Evolutionary conservation across 2,797 vertebrate genomes (phyloP).

Genomic region (Triplophysa bombifrons): DNA sequence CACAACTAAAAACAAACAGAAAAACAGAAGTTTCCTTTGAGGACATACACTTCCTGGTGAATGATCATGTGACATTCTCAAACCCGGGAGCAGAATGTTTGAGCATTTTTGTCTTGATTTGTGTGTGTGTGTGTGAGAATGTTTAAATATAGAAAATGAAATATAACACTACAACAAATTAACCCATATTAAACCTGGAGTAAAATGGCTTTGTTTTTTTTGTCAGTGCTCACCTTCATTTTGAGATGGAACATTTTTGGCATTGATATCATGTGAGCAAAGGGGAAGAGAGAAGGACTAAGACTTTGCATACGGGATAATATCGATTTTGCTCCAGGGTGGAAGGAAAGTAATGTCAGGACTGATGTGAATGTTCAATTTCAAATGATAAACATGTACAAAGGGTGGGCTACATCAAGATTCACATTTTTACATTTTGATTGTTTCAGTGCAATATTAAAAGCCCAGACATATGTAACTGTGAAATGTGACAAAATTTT

Average conservation of each 20-base stretch:
- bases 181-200: slow-evolving; percentile 47
- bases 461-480: slow-evolving; percentile 34
- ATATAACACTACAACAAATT: slow-evolving; percentile 57
- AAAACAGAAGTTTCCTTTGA: slow-evolving; percentile 29
- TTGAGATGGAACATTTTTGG: slow-evolving; percentile 3
- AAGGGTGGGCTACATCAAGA: slow-evolving; percentile 26
- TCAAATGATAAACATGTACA: slow-evolving; percentile 40
- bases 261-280: neutral
- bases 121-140: slow-evolving; percentile 32
- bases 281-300: slow-evolving; percentile 12
- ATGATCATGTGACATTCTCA: slow-evolving; percentile 23
- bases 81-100: slow-evolving; percentile 13
- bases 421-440: slow-evolving; percentile 32
- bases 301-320: slow-evolving; percentile 4
- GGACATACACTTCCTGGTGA: slow-evolving; percentile 19
- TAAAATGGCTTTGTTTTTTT: slow-evolving; percentile 34
- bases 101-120: slow-evolving; percentile 21
- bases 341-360: slow-evolving; percentile 23
- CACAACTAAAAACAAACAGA: slow-evolving; percentile 16
- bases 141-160: slow-evolving; percentile 37
- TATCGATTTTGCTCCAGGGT: slow-evolving; percentile 17
- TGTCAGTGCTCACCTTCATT: slow-evolving; percentile 44
- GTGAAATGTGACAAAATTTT: slow-evolving; percentile 39
- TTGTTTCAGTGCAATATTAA: slow-evolving; percentile 56
- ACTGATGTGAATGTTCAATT: slow-evolving; percentile 41